Evolutionary conservation across 2,113 vertebrate species (phyloP).

Genomic region (Fulmarus glacialis): DNA sequence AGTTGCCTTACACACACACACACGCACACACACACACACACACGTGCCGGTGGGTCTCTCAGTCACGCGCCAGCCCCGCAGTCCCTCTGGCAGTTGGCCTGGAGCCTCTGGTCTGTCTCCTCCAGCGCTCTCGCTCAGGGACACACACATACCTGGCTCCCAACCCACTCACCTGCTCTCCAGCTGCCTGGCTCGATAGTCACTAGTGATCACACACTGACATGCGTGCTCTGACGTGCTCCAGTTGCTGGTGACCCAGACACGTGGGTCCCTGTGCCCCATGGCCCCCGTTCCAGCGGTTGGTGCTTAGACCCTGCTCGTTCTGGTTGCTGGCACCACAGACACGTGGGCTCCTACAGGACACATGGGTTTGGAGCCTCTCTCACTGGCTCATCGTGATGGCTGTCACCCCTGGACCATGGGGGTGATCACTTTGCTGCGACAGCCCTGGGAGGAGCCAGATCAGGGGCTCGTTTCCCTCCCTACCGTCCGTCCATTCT

Average conservation of each 20-base stretch:
- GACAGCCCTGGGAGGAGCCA: neutral
- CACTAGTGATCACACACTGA: neutral
- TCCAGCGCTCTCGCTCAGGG: neutral
- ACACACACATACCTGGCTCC: neutral
- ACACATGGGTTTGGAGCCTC: neutral
- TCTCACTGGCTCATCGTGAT: fast-evolving
- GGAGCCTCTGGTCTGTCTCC: neutral
- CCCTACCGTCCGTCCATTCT: fast-evolving
- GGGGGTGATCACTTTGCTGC: neutral
- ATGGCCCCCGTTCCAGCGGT: too few relatives aligned
- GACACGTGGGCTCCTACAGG: too few relatives aligned
- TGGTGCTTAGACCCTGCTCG: neutral
- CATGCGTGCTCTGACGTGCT: fast-evolving
- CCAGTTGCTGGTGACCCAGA: neutral
- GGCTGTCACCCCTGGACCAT: neutral
- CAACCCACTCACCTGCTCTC: too few relatives aligned
- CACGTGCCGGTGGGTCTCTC: neutral
- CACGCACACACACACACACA: too few relatives aligned
- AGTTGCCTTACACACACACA: neutral
- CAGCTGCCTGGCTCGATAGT: neutral
- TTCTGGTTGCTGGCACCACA: neutral
- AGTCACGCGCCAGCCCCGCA: too few relatives aligned
- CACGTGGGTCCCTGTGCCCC: neutral
- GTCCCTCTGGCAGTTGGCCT: neutral
- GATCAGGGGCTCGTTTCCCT: neutral